Percentiles rank a stretch among this genome's conserved stretches.
These are phyloP conservation scores for Pegea sp. DNA, from an alignment of 23 tunicate genomes.

Conservation along the genomic window DNA sequence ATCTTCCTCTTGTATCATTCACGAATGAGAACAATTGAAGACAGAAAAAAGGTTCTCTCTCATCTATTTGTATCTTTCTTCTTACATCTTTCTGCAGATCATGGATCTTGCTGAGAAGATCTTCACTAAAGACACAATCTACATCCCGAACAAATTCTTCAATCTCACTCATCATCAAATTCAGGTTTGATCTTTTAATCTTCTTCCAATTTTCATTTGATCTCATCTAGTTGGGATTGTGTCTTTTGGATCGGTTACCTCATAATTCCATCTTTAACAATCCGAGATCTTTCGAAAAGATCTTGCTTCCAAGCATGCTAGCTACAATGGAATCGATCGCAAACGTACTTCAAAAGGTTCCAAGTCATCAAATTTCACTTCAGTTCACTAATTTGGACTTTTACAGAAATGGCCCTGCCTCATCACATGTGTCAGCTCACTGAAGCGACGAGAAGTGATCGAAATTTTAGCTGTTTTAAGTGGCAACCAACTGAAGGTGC, in stretches of 20 bases:
- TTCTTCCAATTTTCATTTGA: too few species aligned
- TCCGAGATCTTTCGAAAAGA: too few species aligned
- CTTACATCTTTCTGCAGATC: too few species aligned
- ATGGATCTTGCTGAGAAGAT: too few species aligned
- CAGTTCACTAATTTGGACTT: not conserved
- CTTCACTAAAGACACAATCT: too few species aligned
- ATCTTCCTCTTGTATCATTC: constrained; percentile 35
- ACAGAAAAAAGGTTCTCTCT: constrained; percentile 45
- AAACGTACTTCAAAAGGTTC: constrained; percentile 19
- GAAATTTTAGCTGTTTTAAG: constrained; percentile 32
- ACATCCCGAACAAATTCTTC: too few species aligned
- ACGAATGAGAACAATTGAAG: constrained; percentile 24
- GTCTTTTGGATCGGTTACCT: too few species aligned
- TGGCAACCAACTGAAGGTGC: constrained; percentile 31
- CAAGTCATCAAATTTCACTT: not conserved
- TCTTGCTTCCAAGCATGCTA: constrained; percentile 36
- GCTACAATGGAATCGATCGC: constrained; percentile 29
- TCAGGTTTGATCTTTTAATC: too few species aligned
- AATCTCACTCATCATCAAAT: too few species aligned
- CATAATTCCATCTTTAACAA: too few species aligned
- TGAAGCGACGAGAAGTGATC: constrained; percentile 38
- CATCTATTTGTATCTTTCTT: too few species aligned
- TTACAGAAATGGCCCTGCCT: constrained; percentile 72
- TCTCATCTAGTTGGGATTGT: too few species aligned
- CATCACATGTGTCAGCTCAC: constrained; percentile 30